phyloP scores from a whole-genome alignment of 2,113 vertebrate genomes.

The Astur gentilis region DNA sequence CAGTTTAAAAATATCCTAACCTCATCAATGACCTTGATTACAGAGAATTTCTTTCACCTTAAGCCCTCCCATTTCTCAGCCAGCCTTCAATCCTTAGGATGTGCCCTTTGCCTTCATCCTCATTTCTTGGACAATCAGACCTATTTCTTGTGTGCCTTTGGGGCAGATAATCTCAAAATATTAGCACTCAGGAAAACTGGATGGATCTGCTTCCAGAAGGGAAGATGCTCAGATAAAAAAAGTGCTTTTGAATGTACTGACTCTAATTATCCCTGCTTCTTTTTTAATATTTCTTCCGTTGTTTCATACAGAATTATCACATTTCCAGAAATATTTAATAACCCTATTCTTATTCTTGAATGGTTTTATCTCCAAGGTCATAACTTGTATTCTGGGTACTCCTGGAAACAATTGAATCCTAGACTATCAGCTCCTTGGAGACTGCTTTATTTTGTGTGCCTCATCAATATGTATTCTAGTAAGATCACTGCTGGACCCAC shows the following conservation, averaged over 20 bases:
- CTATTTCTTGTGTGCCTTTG: constrained; percentile 13
- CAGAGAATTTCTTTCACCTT: neutral
- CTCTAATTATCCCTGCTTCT: neutral
- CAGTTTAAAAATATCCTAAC: neutral
- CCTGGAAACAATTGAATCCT: constrained; percentile 53
- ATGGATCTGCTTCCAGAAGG: neutral
- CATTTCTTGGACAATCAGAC: neutral
- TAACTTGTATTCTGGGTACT: constrained; percentile 59
- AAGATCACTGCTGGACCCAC: neutral
- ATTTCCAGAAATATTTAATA: neutral
- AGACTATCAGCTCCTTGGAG: constrained; percentile 73
- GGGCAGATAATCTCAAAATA: neutral
- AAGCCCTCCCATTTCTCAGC: neutral
- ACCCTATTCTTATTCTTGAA: neutral
- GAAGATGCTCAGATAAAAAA: neutral
- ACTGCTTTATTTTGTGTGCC: constrained; percentile 68
- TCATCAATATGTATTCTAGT: constrained; percentile 60
- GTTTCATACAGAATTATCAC: neutral
- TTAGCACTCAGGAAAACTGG: neutral
- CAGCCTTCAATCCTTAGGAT: neutral
- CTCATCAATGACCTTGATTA: neutral
- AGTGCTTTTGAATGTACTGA: neutral
- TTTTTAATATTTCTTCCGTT: neutral
- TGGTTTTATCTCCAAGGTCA: neutral
- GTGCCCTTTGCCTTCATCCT: constrained; percentile 25